A percentile compares a stretch with the other conserved stretches of the same genome.
These are phyloP conservation scores for Sebastes diploproa DNA, from an alignment of 2,797 vertebrate species.

Conservation along the genomic window DNA sequence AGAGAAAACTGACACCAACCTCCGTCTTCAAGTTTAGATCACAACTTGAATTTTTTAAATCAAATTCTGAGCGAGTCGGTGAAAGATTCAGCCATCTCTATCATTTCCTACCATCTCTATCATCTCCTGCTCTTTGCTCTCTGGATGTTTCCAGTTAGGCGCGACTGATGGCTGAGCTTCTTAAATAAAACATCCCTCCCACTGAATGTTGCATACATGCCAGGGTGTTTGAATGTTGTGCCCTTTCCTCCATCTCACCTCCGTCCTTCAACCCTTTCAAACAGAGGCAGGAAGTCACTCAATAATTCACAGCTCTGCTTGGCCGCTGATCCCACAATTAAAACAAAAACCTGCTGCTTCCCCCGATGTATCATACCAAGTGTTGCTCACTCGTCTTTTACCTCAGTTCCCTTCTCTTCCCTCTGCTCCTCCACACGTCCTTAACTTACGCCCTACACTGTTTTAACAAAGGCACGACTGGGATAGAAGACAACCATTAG, in stretches of 20 bases:
- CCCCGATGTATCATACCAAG: neutral
- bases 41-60: neutral
- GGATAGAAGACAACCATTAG: neutral
- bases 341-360: slow-evolving; percentile 5
- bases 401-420: neutral
- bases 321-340: slow-evolving; percentile 19
- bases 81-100: neutral
- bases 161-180: neutral
- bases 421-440: neutral
- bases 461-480: neutral
- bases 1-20: neutral
- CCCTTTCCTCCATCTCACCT: slow-evolving; percentile 23
- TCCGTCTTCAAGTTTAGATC: neutral
- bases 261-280: slow-evolving; percentile 5
- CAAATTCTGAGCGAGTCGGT: neutral
- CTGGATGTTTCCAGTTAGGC: neutral
- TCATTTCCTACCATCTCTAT: neutral
- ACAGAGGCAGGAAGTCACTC: slow-evolving; percentile 8
- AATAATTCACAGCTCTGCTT: slow-evolving; percentile 39
- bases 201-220: slow-evolving; percentile 32
- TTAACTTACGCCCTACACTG: neutral
- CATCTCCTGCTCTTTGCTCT: neutral
- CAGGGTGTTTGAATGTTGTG: neutral
- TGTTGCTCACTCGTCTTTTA: neutral
- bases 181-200: slow-evolving; percentile 43